Evolutionary conservation across 2,113 vertebrate genomes (phyloP), one percentile per base, ranked within the genome.

Genomic region (Tenebrosternarchus preto): DNA sequence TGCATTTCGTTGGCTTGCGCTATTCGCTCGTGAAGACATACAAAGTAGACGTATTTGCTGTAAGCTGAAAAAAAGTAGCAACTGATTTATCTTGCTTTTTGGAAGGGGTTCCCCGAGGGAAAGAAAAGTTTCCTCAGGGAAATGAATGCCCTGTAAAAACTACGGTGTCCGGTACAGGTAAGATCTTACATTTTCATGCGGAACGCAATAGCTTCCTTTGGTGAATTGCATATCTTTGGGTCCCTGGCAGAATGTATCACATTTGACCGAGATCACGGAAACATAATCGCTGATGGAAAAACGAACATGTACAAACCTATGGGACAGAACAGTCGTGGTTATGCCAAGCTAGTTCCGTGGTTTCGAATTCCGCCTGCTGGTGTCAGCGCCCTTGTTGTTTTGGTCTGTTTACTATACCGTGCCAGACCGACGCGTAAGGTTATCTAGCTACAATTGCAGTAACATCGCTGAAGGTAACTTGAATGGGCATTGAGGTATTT

Each of bases 121-220:
- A 75, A 84, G 82, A 89, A 88, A 94, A 94, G 92, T 93, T 92
- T 81, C 87, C 90, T 86, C 78, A 86, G 83, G 80, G 77, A 84
- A 66, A 89, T 89, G 88, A 91, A 84, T 75, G 89, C 86, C 86
- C 88, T 84, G 86, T 89, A 88, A 83, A 86, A 74, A 60, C 76
- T 25, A 67, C 84, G 31, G 36, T 67, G 69, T 84, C 81, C 86
- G 71, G 86, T 80, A 81, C 90, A 93, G 93, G 93, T 94, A 91
- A 84, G 93, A 86, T 59, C 39, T 80, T 70, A 83, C 19, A 20
- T 66, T 63, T 50, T 50, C 53, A 67, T 69, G 25, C 7, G n/a
- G 12, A 27, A 36, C 63, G 43, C 43, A 15, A 43, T 43, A 43
- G 39, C 39, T 43, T 43, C 6, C 39, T 43, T 50, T 50, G 43